Base-by-base conservation (phyloP, 2,113 vertebrate species). In the Oceanodroma tethys region DNA sequence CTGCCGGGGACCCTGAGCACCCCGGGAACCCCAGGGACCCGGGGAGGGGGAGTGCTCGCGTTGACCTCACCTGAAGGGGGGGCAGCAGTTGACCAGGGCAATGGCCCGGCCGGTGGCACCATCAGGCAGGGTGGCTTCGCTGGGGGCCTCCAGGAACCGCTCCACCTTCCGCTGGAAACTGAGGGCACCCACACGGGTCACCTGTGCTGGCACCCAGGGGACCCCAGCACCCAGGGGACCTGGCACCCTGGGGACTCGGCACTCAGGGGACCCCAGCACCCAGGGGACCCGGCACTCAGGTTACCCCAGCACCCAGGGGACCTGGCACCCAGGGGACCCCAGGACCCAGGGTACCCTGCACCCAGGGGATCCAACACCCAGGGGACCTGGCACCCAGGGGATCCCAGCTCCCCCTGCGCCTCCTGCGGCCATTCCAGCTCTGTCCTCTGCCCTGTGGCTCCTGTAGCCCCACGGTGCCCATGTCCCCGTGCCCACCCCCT, bases 111-210 rank as follows among this genome's bases (percentile, higher is more conserved):
- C 86, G 93, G 48, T 98, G 92, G 97, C 90, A 8, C 99, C 98
- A 0, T 98, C 83, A 0, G 95, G 91, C 10, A 98, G 97, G 59
- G 97, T 97, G 3, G 96, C 94, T 43, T 98, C 98, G 8, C 96
- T 78, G 8, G 98, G 98, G 21, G 96, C 94, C 30, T 99, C 98
- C 2, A 99, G 99, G 86, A 99, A 99, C 65, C 98, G 95, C 78
- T 99, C 99, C 2, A 98, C 99, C 6, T 99, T 98, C 30, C 98
- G 98, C 97, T 99, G 99, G 97, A 99, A 99, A 60, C 99, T 99
- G 95, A 15, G 55, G 17, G 38, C 36, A 43, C 56, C 68, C 83
- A 8, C 8, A 0, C 0, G 9, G 27, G 76, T 63, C 88, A 90
- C 45, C 59, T 3, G 4, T 2, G 1, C 20, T 50, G 66, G 42